Evolutionary conservation across 1,140 invertebrate genomes (phyloP).

Genomic region (Hyles vespertilio): DNA sequence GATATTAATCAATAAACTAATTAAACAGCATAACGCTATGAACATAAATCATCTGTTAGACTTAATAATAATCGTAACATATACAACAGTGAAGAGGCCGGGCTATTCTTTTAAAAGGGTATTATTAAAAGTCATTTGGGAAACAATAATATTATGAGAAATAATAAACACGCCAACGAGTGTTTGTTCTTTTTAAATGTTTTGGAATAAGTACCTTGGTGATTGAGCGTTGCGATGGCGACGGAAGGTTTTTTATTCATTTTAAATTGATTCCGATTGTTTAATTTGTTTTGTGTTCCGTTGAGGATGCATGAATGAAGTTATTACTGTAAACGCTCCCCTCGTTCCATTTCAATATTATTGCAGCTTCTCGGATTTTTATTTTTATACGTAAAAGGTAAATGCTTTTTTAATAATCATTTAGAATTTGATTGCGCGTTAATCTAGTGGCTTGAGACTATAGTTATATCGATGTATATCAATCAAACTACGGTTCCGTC

Average conservation of each 20-base stretch:
- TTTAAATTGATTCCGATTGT: constrained; percentile 31
- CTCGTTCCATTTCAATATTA: too few species aligned
- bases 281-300: constrained; percentile 20
- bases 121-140: constrained; percentile 38
- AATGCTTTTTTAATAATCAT: too few species aligned
- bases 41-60: constrained; percentile 13
- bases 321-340: constrained; percentile 15
- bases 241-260: constrained; percentile 27
- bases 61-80: constrained; percentile 11
- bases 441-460: too few species aligned
- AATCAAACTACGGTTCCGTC: too few species aligned
- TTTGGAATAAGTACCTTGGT: constrained; percentile 24
- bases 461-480: too few species aligned
- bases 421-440: too few species aligned
- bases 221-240: constrained; percentile 26
- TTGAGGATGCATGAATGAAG: constrained; percentile 27
- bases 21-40: too few species aligned
- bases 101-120: constrained; percentile 26
- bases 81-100: constrained; percentile 31
- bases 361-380: too few species aligned
- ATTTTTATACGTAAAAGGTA: too few species aligned
- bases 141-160: constrained; percentile 22
- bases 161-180: constrained; percentile 25
- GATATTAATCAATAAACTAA: too few species aligned
- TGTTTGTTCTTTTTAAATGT: constrained; percentile 28